Base-by-base conservation (phyloP, 1,140 invertebrate species). In the Trichonephila inaurata region DNA sequence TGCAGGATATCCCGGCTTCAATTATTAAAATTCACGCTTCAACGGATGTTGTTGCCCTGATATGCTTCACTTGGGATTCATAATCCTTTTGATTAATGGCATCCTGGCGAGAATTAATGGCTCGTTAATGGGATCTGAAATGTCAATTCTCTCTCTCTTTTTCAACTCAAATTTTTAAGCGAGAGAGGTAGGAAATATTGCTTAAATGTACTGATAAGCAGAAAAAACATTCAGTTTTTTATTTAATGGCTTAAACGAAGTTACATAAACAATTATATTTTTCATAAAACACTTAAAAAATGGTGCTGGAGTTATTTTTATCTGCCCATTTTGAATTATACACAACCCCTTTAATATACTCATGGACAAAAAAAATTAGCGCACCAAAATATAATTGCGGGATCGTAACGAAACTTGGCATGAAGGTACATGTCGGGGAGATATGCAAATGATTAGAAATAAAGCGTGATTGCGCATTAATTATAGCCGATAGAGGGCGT, bases 21-120 rank as follows among this genome's bases (percentile, higher is more conserved):
- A 85, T 85, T 85, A 85, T 85, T 85, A 85, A 85, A 85, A 85
- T 85, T 85, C 82, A n/a, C 82, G 44, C 58, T 60, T 60, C 58
- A 51, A 28, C 82, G 82, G 82, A 85, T 60, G 82, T 85, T 85
- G 82, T 58, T 58, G 82, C 82, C 40, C 82, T 85, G 82, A 85
- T 60, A 85, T 58, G 82, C 58, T 85, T 85, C 82, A 58, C 44
- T 85, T 60, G 44, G 24, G 82, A 58, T 85, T 85, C 44, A 60
- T 85, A 85, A 77, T 85, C 82, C 82, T 58, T 60, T 28, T 58
- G 82, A 60, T 60, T 85, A 51, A 85, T 85, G 82, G n/a, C 72
- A 33, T 77, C 28, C 72, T 14, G 18, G 72, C 28, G 21, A 40
- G 28, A 77, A 77, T 77, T 77, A 77, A 77, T 77, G 72, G 72